A percentile compares a stretch with the other conserved stretches of the same genome.
These are phyloP conservation scores for Temnothorax rugatulus DNA, from an alignment of 2,888 invertebrate species.

Conservation along the genomic window DNA sequence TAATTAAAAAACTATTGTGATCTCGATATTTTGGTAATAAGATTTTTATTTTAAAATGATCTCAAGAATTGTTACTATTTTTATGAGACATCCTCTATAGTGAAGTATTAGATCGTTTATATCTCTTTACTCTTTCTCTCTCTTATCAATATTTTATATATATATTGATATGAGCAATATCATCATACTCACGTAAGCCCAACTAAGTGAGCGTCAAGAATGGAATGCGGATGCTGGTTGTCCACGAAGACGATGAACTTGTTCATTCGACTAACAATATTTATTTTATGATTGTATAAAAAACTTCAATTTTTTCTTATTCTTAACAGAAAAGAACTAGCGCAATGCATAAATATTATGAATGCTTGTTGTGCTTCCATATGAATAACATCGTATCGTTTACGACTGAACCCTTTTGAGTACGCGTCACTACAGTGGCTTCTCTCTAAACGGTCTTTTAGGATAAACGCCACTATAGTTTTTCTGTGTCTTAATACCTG, in stretches of 20 bases:
- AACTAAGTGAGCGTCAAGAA: constrained; percentile 61
- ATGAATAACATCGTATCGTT: neutral
- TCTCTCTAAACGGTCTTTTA: neutral
- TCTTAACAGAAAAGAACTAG: neutral
- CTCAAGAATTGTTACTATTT: neutral
- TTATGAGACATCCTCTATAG: neutral
- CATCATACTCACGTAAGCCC: constrained; percentile 59
- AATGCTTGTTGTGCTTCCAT: too few relatives aligned
- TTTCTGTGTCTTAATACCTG: neutral
- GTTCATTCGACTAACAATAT: neutral
- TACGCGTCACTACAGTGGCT: neutral
- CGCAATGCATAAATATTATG: neutral
- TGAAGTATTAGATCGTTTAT: constrained; percentile 48
- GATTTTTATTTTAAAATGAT: neutral
- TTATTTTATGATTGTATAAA: neutral
- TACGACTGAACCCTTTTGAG: neutral
- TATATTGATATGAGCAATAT: constrained; percentile 57
- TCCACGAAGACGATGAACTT: neutral
- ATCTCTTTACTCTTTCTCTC: constrained; percentile 52
- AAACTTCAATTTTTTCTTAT: neutral
- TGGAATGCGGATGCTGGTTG: constrained; percentile 5
- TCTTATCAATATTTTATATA: constrained; percentile 44
- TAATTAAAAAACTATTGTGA: neutral
- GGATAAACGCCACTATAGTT: neutral
- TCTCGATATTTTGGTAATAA: neutral